Conservation (phyloP, 2,113 vertebrate genomes). For the Serilophus lunatus region DNA sequence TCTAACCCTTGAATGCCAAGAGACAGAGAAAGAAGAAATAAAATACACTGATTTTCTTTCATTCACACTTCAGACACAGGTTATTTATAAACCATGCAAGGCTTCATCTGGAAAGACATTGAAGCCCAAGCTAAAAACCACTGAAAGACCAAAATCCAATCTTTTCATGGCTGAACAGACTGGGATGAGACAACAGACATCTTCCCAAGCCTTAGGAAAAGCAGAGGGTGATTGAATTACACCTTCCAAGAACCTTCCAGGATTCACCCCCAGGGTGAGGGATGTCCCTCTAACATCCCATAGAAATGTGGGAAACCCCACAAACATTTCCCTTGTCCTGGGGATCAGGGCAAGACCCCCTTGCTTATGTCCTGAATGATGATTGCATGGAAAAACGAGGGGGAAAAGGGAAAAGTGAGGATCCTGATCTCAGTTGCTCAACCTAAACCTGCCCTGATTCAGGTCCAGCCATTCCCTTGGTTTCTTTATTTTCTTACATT, state of each 20-base stretch:
- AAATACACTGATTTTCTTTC: not conserved
- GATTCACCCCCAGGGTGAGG: not conserved
- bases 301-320: not conserved
- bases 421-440: not conserved
- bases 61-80: not conserved
- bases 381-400: not conserved
- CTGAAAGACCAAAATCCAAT: not conserved
- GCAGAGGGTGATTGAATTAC: not conserved
- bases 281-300: not conserved
- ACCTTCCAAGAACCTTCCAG: not conserved
- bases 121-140: not conserved
- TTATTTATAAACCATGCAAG: not conserved
- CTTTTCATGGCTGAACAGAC: not conserved
- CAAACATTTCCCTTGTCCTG: fast-evolving
- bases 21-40: not conserved
- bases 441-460: not conserved
- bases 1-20: not conserved
- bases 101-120: not conserved
- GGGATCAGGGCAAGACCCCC: not conserved
- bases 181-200: not conserved
- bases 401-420: not conserved
- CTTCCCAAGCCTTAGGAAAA: not conserved
- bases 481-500: no score
- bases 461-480: not conserved
- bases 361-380: fast-evolving